Evolutionary conservation across 2,888 invertebrate species (phyloP), one percentile per base, ranked within the genome.

Genomic region (Fragum sueziense): DNA sequence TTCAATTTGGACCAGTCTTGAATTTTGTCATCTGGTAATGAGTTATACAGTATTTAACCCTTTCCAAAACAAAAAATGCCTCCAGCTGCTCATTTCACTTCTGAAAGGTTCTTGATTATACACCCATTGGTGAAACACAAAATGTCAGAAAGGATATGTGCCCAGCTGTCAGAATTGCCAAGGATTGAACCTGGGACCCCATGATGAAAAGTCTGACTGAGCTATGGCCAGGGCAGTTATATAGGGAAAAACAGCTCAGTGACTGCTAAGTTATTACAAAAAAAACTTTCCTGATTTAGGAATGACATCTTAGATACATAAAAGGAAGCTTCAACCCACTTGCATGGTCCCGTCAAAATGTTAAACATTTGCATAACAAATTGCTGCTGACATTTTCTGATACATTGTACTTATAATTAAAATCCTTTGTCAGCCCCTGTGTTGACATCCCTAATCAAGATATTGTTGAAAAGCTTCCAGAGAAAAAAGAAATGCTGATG

Each of bases 331-430:
- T 14, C 47, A 47, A n/a, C 47, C 47, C 47, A 47, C 47, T 47
- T 47, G 7, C 4, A n/a, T 20, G 47, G 22, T 54, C 22, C 31
- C n/a, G 33, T 33, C 65, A 65, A 65, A 34, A 65, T 65, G 65
- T 65, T 34, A 6, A 31, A 37, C n/a, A 65, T 37, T 65, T 65
- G 37, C 65, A 65, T 65, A 65, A 65, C 41, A 41, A 34, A 65
- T 65, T 65, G 41, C 25, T 34, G 37, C 41, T 65, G 65, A 65
- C 65, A 65, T 33, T 57, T 61, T 61, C 47, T 47, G 47, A 47
- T 47, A 47, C n/a, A 47, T n/a, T n/a, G n/a, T n/a, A n/a, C n/a
- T n/a, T n/a, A n/a, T n/a, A n/a, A n/a, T n/a, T n/a, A n/a, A n/a
- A n/a, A n/a, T n/a, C n/a, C n/a, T n/a, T n/a, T 11, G 41, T 41